Percentiles rank a stretch among this genome's conserved stretches.
These are phyloP conservation scores for Gryllus longicercus DNA, from an alignment of 2,888 invertebrate species.

Conservation along the genomic window DNA sequence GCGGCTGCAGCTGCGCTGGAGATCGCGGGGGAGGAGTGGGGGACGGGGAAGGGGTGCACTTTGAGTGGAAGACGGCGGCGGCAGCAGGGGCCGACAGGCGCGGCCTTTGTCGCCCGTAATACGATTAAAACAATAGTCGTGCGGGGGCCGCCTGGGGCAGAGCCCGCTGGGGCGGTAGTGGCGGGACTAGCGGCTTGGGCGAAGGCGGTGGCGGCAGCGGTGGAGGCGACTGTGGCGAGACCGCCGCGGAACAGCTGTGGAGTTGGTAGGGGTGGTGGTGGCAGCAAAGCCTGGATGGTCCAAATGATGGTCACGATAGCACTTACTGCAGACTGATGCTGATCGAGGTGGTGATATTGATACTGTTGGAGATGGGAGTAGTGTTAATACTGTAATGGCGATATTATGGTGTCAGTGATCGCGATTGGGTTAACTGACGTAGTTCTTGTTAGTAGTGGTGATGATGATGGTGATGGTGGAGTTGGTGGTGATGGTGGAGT, in stretches of 20 bases:
- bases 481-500: no score
- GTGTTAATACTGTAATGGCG: no score
- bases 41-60: not conserved
- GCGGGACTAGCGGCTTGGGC: not conserved
- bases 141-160: not conserved
- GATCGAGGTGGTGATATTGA: not conserved
- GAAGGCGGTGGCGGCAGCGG: not conserved
- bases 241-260: not conserved
- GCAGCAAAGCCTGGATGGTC: not conserved
- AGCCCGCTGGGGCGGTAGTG: not conserved
- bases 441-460: no score
- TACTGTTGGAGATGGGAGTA: no score
- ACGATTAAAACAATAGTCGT: constrained; percentile 17
- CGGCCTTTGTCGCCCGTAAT: constrained; percentile 10
- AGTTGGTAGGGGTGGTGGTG: not conserved
- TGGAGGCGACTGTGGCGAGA: not conserved
- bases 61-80: not conserved
- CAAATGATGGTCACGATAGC: no score
- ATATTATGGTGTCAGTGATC: no score
- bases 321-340: not conserved
- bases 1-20: not conserved
- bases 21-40: not conserved
- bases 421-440: no score
- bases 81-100: constrained; percentile 7
- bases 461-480: no score